These are phyloP conservation scores for Xylocopa sonorina DNA, from an alignment of 1,140 invertebrate genomes.

Conservation along the genomic window DNA sequence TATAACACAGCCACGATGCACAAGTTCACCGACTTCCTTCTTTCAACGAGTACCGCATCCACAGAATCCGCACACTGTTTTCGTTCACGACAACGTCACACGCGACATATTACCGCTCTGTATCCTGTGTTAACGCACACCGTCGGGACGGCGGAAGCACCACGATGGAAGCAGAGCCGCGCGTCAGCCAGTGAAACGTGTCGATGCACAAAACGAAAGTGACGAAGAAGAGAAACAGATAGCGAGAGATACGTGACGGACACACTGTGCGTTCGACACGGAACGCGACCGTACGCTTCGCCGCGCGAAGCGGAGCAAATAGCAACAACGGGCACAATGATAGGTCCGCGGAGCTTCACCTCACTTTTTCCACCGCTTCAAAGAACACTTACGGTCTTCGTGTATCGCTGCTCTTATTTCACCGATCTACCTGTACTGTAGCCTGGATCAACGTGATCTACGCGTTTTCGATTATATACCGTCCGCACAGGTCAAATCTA, in stretches of 20 bases:
- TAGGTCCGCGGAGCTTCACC: slow-evolving; percentile 14
- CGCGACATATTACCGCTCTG: slow-evolving; percentile 26
- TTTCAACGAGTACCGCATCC: slow-evolving; percentile 13
- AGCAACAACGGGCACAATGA: neutral
- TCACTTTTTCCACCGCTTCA: neutral
- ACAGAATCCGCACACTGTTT: slow-evolving; percentile 23
- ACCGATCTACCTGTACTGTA: neutral
- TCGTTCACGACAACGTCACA: slow-evolving; percentile 16
- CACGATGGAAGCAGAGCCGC: slow-evolving; percentile 25
- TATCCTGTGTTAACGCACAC: neutral
- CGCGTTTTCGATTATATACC: neutral
- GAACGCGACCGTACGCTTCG: slow-evolving; percentile 1
- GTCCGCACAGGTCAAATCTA: neutral
- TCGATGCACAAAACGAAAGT: slow-evolving; percentile 5
- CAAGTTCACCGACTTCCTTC: slow-evolving; percentile 45
- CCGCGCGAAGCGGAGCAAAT: slow-evolving; percentile 12
- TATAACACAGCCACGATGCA: slow-evolving; percentile 35
- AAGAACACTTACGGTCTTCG: slow-evolving; percentile 11
- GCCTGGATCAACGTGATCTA: neutral
- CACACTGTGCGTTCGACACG: slow-evolving; percentile 8
- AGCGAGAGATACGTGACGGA: neutral
- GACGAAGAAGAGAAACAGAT: neutral
- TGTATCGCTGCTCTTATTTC: neutral
- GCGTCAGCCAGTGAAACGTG: slow-evolving; percentile 25
- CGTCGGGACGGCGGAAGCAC: neutral